Conservation (phyloP, 2,797 vertebrate genomes). For the Chaunax sp. region DNA sequence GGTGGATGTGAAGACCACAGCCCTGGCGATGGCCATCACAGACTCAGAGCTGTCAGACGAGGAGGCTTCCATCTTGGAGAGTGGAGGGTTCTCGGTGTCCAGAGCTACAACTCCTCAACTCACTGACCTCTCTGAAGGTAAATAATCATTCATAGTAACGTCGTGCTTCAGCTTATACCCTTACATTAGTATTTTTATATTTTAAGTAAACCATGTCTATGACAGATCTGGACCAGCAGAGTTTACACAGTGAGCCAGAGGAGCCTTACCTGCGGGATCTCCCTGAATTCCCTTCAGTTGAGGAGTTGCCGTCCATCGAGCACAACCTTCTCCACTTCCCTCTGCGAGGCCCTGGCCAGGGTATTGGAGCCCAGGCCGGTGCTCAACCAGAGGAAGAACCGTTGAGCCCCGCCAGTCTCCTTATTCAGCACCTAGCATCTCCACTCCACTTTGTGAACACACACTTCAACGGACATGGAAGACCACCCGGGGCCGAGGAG, state of each 20-base stretch:
- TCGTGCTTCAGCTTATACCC: neutral
- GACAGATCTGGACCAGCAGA: slow-evolving; percentile 96
- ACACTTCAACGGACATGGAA: slow-evolving; percentile 92
- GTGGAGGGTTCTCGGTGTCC: slow-evolving; percentile 97
- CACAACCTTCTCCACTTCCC: slow-evolving; percentile 81
- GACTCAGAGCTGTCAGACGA: slow-evolving; percentile 98
- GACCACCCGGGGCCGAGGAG: slow-evolving; percentile 50
- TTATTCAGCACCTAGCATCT: slow-evolving; percentile 88
- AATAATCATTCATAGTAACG: neutral
- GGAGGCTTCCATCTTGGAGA: slow-evolving; percentile 97
- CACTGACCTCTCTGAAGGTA: slow-evolving; percentile 95
- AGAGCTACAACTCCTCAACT: slow-evolving; percentile 97
- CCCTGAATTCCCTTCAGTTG: slow-evolving; percentile 88
- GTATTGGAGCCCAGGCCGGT: slow-evolving; percentile 6
- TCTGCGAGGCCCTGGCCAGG: slow-evolving; percentile 46
- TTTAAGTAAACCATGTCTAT: neutral
- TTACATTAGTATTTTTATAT: neutral
- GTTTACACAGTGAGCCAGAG: slow-evolving; percentile 91
- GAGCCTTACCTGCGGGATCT: slow-evolving; percentile 89
- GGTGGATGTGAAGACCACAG: slow-evolving; percentile 97
- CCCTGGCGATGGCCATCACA: slow-evolving; percentile 97
- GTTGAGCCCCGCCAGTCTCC: slow-evolving; percentile 79
- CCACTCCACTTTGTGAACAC: slow-evolving; percentile 98
- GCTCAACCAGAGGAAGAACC: slow-evolving; percentile 55
- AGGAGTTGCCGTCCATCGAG: slow-evolving; percentile 86